Conservation (phyloP, 2,113 vertebrate species). For the Aspiorhynchus laticeps region DNA sequence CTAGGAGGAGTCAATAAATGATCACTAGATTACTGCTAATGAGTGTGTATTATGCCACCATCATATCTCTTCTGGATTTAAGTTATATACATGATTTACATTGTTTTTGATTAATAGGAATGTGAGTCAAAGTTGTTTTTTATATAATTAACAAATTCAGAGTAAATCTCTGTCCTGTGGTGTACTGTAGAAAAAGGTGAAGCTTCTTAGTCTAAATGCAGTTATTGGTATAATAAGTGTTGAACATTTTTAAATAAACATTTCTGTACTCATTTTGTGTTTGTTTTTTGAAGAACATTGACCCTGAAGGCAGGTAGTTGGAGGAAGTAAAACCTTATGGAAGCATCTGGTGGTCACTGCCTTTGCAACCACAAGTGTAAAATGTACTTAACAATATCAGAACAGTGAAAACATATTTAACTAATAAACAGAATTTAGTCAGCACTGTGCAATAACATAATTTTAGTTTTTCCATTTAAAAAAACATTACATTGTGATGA, state of each 20-base stretch:
- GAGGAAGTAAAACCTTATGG: too few relatives aligned
- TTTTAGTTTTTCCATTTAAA: neutral
- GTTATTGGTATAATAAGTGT: neutral
- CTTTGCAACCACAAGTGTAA: neutral
- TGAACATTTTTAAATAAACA: slow-evolving; percentile 32
- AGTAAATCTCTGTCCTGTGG: neutral
- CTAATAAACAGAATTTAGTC: neutral
- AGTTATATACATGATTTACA: neutral
- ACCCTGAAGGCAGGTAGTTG: too few relatives aligned
- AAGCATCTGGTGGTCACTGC: neutral
- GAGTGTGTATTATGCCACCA: neutral
- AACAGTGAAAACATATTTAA: neutral
- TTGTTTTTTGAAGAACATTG: neutral
- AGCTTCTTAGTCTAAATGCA: neutral
- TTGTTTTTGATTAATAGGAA: neutral
- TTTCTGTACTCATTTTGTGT: slow-evolving; percentile 19
- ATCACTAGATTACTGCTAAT: neutral
- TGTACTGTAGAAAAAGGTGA: slow-evolving; percentile 12
- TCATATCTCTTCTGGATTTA: neutral
- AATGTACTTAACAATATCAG: neutral
- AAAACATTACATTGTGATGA: neutral
- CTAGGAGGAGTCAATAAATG: slow-evolving; percentile 45
- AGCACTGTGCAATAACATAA: neutral
- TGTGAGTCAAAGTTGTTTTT: neutral
- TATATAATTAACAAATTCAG: neutral